Percentiles rank a stretch among this genome's conserved stretches.
Evolutionary conservation across 2,888 invertebrate genomes (phyloP).

Genomic region (Leucophenga maculata): DNA sequence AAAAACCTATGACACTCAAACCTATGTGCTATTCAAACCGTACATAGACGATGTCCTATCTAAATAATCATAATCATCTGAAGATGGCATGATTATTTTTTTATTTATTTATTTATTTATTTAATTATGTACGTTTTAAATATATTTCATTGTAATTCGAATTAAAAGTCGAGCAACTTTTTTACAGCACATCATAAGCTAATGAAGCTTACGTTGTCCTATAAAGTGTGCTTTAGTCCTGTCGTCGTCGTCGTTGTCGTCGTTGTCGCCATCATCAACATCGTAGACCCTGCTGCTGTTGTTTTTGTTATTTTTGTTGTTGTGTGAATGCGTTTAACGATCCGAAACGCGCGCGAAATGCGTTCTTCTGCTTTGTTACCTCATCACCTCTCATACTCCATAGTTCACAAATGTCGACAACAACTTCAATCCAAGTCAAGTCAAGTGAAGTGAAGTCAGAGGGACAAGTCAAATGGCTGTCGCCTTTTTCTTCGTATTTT

Average conservation of each 20-base stretch:
- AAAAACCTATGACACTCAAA: no score
- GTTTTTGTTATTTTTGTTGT: not conserved
- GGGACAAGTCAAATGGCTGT: not conserved
- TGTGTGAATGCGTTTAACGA: conserved; percentile 3
- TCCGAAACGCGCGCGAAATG: no score
- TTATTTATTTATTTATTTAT: no score
- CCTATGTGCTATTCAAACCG: no score
- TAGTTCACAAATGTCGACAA: no score
- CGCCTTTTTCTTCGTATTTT: not conserved
- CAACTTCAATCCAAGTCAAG: not conserved
- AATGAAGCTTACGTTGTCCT: conserved; percentile 40
- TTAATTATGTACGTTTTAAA: no score
- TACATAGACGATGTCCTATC: no score
- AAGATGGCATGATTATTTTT: no score
- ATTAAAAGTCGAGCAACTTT: conserved; percentile 11
- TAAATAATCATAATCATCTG: no score
- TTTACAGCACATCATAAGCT: conserved; percentile 35
- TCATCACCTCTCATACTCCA: not conserved
- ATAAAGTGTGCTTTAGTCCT: no score
- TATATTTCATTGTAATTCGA: no score
- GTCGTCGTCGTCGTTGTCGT: conserved; percentile 10
- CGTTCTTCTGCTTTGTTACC: not conserved
- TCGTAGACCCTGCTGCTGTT: conserved; percentile 7
- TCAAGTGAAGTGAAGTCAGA: not conserved
- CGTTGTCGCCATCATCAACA: no score